Percentiles rank a stretch among this genome's conserved stretches.
Conservation (phyloP, 64 coral and sea anemone genomes). For the Porites lutea region DNA sequence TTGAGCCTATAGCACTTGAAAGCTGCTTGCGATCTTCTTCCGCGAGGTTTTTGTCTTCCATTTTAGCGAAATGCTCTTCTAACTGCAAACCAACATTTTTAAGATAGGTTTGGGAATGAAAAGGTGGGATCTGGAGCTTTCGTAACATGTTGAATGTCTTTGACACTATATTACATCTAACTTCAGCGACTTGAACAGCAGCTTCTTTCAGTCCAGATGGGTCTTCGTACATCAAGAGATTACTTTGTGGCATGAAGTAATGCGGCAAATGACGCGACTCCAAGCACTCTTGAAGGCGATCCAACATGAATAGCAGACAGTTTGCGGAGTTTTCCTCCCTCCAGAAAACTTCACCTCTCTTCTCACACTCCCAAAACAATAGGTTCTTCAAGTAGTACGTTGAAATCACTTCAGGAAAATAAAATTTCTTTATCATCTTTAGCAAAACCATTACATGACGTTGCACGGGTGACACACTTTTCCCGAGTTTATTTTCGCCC, state of each 20-base stretch:
- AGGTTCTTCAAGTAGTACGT: slow-evolving; percentile 92
- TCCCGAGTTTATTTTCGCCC: slow-evolving; percentile 80
- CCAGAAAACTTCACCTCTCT: slow-evolving; percentile 54
- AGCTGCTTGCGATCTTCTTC: slow-evolving; percentile 12
- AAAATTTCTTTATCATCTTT: slow-evolving; percentile 86
- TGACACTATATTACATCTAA: slow-evolving; percentile 59
- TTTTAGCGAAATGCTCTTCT: not conserved
- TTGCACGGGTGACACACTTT: slow-evolving; percentile 79
- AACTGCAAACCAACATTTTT: slow-evolving; percentile 27
- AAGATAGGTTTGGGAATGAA: slow-evolving; percentile 26
- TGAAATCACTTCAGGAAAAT: slow-evolving; percentile 79
- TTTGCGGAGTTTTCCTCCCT: slow-evolving; percentile 59
- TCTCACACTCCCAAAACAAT: slow-evolving; percentile 86
- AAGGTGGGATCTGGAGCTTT: slow-evolving; percentile 59
- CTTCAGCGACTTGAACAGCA: slow-evolving; percentile 34
- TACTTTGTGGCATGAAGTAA: slow-evolving; percentile 81
- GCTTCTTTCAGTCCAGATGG: slow-evolving; percentile 56
- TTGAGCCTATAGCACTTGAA: not conserved
- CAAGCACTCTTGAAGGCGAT: slow-evolving; percentile 74
- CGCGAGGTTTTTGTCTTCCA: slow-evolving; percentile 36
- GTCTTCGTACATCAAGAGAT: slow-evolving; percentile 71
- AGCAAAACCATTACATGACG: slow-evolving; percentile 75
- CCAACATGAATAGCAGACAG: slow-evolving; percentile 70
- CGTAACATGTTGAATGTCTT: slow-evolving; percentile 61
- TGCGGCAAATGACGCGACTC: slow-evolving; percentile 60